Conservation (phyloP, 2,888 invertebrate genomes). For the Coleophora flavipennella region DNA sequence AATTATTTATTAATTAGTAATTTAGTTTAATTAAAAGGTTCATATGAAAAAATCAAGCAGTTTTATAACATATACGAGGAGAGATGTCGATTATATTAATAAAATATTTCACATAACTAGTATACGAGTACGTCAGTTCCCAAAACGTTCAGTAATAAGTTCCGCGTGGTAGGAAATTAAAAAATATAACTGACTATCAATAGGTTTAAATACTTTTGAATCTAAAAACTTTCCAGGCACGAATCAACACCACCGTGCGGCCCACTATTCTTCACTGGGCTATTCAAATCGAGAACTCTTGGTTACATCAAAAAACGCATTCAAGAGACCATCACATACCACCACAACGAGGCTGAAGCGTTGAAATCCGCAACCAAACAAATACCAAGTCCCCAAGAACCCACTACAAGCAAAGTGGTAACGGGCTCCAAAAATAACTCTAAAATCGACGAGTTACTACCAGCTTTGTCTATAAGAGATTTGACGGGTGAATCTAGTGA, state of each 20-base stretch:
- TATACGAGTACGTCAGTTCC: no score
- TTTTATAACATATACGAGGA: no score
- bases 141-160: no score
- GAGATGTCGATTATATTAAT: no score
- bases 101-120: no score
- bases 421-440: no score
- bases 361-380: conserved; percentile 13
- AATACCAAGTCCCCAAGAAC: not conserved
- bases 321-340: conserved; percentile 39
- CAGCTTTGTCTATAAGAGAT: conserved; percentile 35
- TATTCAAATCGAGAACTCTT: conserved; percentile 49
- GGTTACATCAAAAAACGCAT: conserved; percentile 43
- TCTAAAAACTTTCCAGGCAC: conserved; percentile 25
- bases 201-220: no score
- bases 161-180: no score
- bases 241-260: conserved; percentile 40
- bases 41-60: no score
- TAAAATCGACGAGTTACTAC: conserved; percentile 20
- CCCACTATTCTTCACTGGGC: conserved; percentile 56
- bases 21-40: no score
- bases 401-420: not conserved
- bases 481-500: conserved; percentile 23
- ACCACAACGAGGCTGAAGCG: conserved; percentile 30
- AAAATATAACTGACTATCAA: no score
- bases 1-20: no score